Base-by-base conservation (phyloP, 2,888 invertebrate genomes). In the Steinernema scapterisci region DNA sequence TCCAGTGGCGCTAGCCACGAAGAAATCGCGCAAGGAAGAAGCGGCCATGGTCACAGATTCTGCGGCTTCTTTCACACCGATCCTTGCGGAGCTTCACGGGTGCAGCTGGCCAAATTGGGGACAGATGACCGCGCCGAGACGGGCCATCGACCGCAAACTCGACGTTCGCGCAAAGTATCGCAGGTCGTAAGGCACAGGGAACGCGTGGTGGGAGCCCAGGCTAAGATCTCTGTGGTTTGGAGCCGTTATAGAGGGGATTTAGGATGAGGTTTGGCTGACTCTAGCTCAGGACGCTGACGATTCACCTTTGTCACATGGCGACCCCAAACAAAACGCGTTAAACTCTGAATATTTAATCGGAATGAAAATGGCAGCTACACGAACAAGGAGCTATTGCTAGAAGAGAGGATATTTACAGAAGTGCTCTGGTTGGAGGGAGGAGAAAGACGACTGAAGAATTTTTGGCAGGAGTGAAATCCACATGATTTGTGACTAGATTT, bases 301-400 rank as follows among this genome's bases (percentile, higher is more conserved):
- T 44, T 44, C 9, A 13, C 7, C 45, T 13, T 44, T 7, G 45
- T 44, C 45, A 13, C 45, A n/a, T n/a, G n/a, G n/a, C n/a, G n/a
- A n/a, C 19, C 48, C 48, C 19, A 16, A n/a, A 3, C 48, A 54
- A 13, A 25, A 54, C 25, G 7, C 21, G 9, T 38, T 27, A 63
- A 31, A 63, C 63, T 63, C 63, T 63, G 31, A 31, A 63, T 31
- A 63, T 63, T 63, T 63, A 63, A 27, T 63, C 31, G 63, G 63
- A 63, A 63, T 63, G 63, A 13, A 38, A 63, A 21, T 63, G 63
- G 63, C 63, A 63, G 63, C 63, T 63, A 63, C 63, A 63, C 63
- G 25, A 25, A 31, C 63, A 63, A 63, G 52, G 63, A 63, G 63
- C 63, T 63, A 63, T 63, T 63, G 63, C 63, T 63, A 63, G 63